A percentile compares a stretch with the other conserved stretches of the same genome.
phyloP scores from a whole-genome alignment of 2,113 vertebrate species.

The Tapirus terrestris region DNA sequence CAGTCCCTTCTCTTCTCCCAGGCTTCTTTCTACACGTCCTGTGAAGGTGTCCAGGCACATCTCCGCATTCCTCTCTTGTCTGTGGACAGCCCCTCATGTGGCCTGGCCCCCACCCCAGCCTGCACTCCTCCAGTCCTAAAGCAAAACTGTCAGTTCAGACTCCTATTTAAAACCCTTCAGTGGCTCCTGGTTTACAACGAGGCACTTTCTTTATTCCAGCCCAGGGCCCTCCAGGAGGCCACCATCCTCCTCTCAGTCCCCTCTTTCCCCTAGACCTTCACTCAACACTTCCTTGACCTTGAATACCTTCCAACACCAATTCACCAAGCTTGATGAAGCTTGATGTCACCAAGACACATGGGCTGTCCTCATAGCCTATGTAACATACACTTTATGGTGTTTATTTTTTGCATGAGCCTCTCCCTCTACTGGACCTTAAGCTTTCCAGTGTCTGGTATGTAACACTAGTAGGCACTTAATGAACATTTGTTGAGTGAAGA shows the following conservation, averaged over 20 bases:
- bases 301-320: background rate
- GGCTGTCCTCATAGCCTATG: accelerated
- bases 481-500: background rate
- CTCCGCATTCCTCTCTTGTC: background rate
- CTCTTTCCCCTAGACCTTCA: background rate
- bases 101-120: background rate
- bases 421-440: background rate
- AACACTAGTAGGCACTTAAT: too few relatives aligned
- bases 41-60: accelerated
- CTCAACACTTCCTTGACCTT: background rate
- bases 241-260: accelerated
- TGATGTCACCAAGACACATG: too few relatives aligned
- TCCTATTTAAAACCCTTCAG: accelerated
- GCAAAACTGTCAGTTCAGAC: background rate
- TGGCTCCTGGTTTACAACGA: accelerated
- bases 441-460: accelerated
- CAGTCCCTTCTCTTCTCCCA: too few relatives aligned
- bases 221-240: background rate
- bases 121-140: background rate
- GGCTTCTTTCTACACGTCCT: accelerated
- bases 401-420: too few relatives aligned
- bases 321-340: too few relatives aligned
- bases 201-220: background rate
- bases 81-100: background rate
- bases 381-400: accelerated